phyloP scores from a whole-genome alignment of 1,140 invertebrate genomes.

The Helicoverpa armigera region DNA sequence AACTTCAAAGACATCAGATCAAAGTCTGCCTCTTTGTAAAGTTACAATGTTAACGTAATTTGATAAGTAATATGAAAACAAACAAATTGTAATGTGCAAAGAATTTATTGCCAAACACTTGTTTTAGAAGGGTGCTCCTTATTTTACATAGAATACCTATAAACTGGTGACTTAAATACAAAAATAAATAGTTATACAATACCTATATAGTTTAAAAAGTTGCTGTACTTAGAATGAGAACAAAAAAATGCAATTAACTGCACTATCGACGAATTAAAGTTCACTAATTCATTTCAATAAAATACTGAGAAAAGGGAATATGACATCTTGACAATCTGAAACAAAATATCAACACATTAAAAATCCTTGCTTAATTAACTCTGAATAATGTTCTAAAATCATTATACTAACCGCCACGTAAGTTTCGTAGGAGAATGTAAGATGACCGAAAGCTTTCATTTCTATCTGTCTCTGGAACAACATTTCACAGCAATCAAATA shows the following conservation, averaged over 20 bases:
- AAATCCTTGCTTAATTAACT: neutral
- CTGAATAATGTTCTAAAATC: too few relatives aligned
- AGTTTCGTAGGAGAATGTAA: slow-evolving; percentile 21
- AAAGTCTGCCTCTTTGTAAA: neutral
- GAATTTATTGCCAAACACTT: neutral
- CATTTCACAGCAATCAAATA: too few relatives aligned
- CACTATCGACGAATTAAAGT: neutral
- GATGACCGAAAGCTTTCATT: slow-evolving; percentile 12
- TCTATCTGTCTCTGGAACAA: neutral
- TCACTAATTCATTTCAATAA: neutral
- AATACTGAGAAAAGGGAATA: slow-evolving; percentile 17
- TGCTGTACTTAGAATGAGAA: too few relatives aligned
- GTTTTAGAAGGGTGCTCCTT: neutral
- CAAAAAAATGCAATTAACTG: too few relatives aligned
- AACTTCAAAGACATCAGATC: neutral
- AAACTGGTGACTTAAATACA: too few relatives aligned
- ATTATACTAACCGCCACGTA: slow-evolving; percentile 3
- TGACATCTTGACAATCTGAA: slow-evolving; percentile 30
- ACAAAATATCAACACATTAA: neutral
- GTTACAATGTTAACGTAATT: neutral
- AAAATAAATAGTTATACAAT: too few relatives aligned
- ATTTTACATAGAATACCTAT: too few relatives aligned
- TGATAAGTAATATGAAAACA: neutral
- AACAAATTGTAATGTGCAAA: neutral
- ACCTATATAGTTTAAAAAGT: too few relatives aligned